Evolutionary conservation across 2,797 vertebrate species (phyloP).

Genomic region (Lindbergichthys nudifrons): DNA sequence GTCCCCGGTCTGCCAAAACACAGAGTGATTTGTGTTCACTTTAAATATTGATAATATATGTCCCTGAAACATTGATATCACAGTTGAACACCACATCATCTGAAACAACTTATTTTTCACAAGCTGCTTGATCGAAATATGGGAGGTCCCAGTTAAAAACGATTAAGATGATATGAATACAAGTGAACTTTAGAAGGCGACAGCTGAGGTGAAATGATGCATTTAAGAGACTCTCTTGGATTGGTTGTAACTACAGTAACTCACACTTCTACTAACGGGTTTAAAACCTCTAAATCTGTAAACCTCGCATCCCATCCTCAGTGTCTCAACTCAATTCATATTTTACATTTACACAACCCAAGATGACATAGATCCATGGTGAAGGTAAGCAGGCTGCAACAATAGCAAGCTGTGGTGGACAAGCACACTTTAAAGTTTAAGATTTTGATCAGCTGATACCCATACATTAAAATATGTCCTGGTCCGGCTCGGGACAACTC

Average conservation of each 20-base stretch:
- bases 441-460: not conserved
- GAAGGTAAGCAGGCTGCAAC: not conserved
- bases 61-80: not conserved
- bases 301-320: not conserved
- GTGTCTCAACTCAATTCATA: not conserved
- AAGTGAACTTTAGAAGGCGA: no score
- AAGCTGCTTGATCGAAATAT: not conserved
- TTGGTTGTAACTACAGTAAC: slow-evolving; percentile 1
- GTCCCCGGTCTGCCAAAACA: not conserved
- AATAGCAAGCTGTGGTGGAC: not conserved
- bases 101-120: not conserved
- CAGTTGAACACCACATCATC: not conserved
- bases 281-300: not conserved
- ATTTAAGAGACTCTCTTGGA: not conserved
- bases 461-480: not conserved
- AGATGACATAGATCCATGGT: not conserved
- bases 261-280: not conserved
- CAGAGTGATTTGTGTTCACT: not conserved
- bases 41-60: not conserved
- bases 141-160: not conserved
- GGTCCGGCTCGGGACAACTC: not conserved
- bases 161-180: no score
- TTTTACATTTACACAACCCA: not conserved
- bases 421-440: not conserved
- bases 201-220: not conserved